A percentile compares a stretch with the other conserved stretches of the same genome.
These are phyloP conservation scores for Zeugodacus cucurbitae DNA, from an alignment of 1,140 invertebrate genomes.

Conservation along the genomic window DNA sequence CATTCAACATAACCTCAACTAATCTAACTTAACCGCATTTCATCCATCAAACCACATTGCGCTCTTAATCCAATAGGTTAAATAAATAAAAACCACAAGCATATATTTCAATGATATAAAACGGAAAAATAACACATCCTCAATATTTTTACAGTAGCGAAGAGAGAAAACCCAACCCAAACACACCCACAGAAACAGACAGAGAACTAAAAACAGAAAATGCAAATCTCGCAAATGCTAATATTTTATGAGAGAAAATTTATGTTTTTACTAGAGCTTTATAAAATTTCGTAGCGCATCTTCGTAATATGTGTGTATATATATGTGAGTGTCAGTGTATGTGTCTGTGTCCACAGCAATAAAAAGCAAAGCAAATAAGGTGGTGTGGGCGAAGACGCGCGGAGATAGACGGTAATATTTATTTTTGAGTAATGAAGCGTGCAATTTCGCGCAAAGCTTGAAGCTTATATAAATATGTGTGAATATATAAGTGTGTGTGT, in stretches of 20 bases:
- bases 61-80: neutral
- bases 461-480: neutral
- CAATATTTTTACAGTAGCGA: neutral
- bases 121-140: conserved; percentile 1
- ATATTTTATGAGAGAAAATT: conserved; percentile 9
- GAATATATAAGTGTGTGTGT: neutral
- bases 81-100: neutral
- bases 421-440: conserved; percentile 34
- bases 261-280: conserved; percentile 7
- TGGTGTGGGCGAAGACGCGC: neutral
- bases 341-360: neutral
- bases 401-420: neutral
- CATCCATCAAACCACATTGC: neutral
- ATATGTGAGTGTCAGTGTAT: neutral
- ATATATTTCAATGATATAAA: neutral
- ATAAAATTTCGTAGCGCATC: neutral
- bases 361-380: neutral
- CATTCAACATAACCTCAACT: neutral
- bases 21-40: neutral
- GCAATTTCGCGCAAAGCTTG: conserved; percentile 24
- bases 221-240: neutral
- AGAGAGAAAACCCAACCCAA: neutral
- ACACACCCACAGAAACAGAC: neutral
- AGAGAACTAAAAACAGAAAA: neutral
- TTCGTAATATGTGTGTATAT: neutral